Conservation (phyloP, 2,797 vertebrate species). For the Macroramphosus scolopax region DNA sequence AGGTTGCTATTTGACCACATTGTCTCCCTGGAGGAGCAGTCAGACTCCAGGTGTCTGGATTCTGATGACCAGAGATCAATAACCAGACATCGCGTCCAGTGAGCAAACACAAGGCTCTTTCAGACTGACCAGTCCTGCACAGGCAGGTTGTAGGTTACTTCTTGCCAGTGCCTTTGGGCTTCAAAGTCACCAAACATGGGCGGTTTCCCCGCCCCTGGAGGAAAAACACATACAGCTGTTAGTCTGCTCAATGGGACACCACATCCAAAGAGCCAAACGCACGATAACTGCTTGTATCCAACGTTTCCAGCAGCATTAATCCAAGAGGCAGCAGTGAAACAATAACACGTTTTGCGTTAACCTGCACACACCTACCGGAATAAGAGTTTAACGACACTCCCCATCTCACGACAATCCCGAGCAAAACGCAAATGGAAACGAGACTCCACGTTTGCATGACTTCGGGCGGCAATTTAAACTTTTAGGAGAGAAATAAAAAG, state of each 20-base stretch:
- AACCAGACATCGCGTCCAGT: background rate
- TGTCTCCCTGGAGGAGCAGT: too few species aligned
- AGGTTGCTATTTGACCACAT: too few species aligned
- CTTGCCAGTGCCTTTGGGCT: conserved; percentile 98
- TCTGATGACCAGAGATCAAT: background rate
- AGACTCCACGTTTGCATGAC: conserved; percentile 86
- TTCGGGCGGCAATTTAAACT: background rate
- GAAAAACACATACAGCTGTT: conserved; percentile 25
- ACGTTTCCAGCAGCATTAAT: too few species aligned
- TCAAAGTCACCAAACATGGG: conserved; percentile 99
- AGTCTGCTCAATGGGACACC: conserved; percentile 15
- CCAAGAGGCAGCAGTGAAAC: too few species aligned
- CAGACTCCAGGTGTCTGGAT: too few species aligned
- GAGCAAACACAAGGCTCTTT: conserved; percentile 3
- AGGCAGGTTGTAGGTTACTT: conserved; percentile 93
- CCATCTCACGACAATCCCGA: conserved; percentile 88
- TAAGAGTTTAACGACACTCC: conserved; percentile 91
- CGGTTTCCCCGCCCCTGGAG: conserved; percentile 87
- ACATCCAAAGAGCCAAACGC: background rate
- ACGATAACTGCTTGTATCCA: too few species aligned
- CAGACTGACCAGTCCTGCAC: conserved; percentile 85
- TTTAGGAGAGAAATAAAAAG: conserved; percentile 15
- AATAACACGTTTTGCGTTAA: too few species aligned
- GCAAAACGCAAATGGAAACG: conserved; percentile 77
- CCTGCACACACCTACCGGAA: conserved; percentile 81